Base-by-base conservation (phyloP, 2,113 vertebrate genomes). In the Centropus unirufus region DNA sequence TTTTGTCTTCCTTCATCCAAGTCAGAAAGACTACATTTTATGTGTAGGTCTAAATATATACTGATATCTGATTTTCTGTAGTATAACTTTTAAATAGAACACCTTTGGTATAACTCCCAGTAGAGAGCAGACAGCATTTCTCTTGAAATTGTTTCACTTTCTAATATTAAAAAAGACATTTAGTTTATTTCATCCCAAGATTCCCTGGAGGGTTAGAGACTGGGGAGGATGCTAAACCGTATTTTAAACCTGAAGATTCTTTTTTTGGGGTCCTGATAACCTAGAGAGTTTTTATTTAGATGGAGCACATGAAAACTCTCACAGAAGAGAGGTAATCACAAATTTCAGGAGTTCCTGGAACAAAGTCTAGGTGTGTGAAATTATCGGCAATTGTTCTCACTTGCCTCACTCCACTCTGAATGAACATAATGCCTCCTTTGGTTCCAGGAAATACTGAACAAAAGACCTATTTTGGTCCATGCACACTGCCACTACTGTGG, bases 391-490 rank as follows among this genome's bases (percentile, higher is more conserved):
- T 90, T 70, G 9, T 62, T 84, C 62, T 87, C 83, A 87, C 67
- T 96, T 66, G 16, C 75, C 75, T 94, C 67, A 34, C 44, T 96
- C 23, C 6, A 5, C 36, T 66, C 46, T 32, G 72, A 66, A 64
- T 61, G 51, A 87, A 55, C 29, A 83, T 75, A 95, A 80, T 40
- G 40, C 63, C 91, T 69, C 55, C 67, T 77, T 91, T 77, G 51
- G 36, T 83, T 97, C 36, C 89, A 94, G 96, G 95, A 97, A 94
- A 76, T 88, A 73, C 7, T 10, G 51, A 95, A 96, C 91, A 94
- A 96, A 96, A 61, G 87, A 77, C 47, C 87, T 94, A 12, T 94
- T 97, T 86, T 94, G 47, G 91, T 87, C 42, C 6, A 6, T 86
- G 82, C 77, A 52, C 59, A 51, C 42, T 91, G 66, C 24, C 42